These are phyloP conservation scores for Platysternon megacephalum DNA, from an alignment of 2,113 vertebrate genomes.

Conservation along the genomic window DNA sequence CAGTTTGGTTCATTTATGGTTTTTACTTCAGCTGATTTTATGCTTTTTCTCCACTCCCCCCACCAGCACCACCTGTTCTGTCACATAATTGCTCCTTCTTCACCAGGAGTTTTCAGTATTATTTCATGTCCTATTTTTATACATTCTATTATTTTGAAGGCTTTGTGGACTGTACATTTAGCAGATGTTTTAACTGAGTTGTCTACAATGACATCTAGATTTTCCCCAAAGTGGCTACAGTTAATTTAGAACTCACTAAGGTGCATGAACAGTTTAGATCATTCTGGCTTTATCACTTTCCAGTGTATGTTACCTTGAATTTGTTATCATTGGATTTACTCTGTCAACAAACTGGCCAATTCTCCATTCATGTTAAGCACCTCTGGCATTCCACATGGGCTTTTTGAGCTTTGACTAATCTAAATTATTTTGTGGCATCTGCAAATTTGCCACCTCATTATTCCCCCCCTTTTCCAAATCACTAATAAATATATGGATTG, in stretches of 20 bases:
- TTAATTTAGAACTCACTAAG: no score
- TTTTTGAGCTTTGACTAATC: constrained; percentile 59
- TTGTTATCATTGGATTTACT: constrained; percentile 44
- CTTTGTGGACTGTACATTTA: constrained; percentile 27
- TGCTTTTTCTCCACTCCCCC: no score
- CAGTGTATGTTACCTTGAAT: no score
- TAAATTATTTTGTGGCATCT: constrained; percentile 70
- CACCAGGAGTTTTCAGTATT: not conserved
- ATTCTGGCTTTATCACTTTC: no score
- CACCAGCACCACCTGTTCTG: no score
- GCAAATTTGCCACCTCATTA: constrained; percentile 44
- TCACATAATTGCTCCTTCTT: no score
- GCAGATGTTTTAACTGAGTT: constrained; percentile 15
- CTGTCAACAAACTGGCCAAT: constrained; percentile 30
- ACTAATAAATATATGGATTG: constrained; percentile 57
- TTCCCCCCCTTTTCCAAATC: constrained; percentile 61
- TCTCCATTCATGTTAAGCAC: constrained; percentile 44
- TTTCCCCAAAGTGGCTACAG: not conserved
- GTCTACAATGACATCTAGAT: constrained; percentile 15
- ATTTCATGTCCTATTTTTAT: not conserved
- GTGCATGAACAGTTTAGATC: no score
- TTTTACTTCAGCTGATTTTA: no score
- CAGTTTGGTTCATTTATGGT: no score
- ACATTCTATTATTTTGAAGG: not conserved
- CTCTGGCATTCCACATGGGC: constrained; percentile 55